phyloP scores from a whole-genome alignment of 2,888 invertebrate species.

The Anthoptus insignis region DNA sequence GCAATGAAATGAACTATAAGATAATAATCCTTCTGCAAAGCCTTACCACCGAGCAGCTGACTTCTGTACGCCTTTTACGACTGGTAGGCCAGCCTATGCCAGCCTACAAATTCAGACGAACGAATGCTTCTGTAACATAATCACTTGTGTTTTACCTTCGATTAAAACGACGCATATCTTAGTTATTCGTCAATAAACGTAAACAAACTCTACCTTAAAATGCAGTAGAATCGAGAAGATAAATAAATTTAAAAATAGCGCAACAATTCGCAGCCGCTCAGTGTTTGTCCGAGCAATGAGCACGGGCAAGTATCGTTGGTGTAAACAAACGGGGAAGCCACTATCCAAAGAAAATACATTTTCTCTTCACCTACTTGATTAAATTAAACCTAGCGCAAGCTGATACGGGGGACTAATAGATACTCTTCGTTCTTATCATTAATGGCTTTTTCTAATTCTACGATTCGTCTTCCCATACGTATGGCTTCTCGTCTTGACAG shows the following conservation, averaged over 20 bases:
- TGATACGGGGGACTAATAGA: constrained; percentile 5
- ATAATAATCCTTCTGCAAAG: no score
- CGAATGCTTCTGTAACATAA: no score
- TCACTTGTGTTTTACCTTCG: no score
- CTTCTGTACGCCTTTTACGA: no score
- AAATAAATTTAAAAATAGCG: constrained; percentile 15
- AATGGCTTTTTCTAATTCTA: constrained; percentile 7
- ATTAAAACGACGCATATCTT: no score
- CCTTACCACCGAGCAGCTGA: no score
- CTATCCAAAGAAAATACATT: constrained; percentile 20
- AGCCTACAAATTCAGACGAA: no score
- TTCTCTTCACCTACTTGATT: constrained; percentile 12
- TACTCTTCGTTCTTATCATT: neutral
- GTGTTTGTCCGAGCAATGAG: constrained; percentile 15
- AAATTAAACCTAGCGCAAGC: constrained; percentile 13
- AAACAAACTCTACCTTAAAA: neutral
- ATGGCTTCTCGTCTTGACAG: no score
- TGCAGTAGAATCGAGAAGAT: neutral
- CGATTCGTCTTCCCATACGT: neutral
- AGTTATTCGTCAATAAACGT: no score
- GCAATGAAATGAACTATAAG: no score
- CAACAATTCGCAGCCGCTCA: constrained; percentile 15
- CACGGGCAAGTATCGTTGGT: neutral
- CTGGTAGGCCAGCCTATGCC: no score
- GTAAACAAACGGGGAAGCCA: constrained; percentile 14